phyloP scores from a whole-genome alignment of 2,797 vertebrate genomes.

The Galaxias olidus region DNA sequence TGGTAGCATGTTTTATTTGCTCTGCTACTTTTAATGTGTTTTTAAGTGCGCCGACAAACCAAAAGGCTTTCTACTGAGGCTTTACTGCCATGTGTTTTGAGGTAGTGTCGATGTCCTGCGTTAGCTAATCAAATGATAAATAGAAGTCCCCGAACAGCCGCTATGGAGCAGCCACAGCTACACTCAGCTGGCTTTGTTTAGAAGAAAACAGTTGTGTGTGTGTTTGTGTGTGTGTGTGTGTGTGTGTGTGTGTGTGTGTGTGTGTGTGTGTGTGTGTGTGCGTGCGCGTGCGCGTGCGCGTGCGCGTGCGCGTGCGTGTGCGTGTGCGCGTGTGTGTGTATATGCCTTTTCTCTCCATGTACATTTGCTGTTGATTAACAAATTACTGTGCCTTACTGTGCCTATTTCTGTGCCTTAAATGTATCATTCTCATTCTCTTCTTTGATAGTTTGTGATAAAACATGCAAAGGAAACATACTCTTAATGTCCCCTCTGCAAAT shows the following conservation, averaged over 20 bases:
- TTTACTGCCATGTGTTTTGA: slow-evolving; percentile 59
- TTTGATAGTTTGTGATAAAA: too few relatives aligned
- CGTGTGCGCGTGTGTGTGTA: not conserved
- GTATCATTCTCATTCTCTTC: too few relatives aligned
- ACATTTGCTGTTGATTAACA: not conserved
- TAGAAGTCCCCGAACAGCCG: slow-evolving; percentile 45
- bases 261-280: not conserved
- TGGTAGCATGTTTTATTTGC: slow-evolving; percentile 60
- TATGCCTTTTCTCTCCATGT: not conserved
- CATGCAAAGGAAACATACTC: not conserved
- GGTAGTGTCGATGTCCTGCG: slow-evolving; percentile 55
- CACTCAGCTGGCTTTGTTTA: slow-evolving; percentile 44
- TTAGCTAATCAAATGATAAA: slow-evolving; percentile 62
- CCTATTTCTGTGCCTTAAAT: too few relatives aligned
- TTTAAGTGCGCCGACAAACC: slow-evolving; percentile 56
- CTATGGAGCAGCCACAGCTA: slow-evolving; percentile 10
- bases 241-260: not conserved
- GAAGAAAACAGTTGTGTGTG: slow-evolving; percentile 2
- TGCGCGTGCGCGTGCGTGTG: not conserved
- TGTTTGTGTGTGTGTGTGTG: not conserved
- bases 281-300: too few relatives aligned
- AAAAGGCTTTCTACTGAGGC: too few relatives aligned
- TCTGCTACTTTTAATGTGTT: slow-evolving; percentile 57
- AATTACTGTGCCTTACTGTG: not conserved
- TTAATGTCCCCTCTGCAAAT: slow-evolving; percentile 32